A percentile compares a stretch with the other conserved stretches of the same genome.
phyloP scores from a whole-genome alignment of 1,140 invertebrate genomes.

The Magallana gigas region DNA sequence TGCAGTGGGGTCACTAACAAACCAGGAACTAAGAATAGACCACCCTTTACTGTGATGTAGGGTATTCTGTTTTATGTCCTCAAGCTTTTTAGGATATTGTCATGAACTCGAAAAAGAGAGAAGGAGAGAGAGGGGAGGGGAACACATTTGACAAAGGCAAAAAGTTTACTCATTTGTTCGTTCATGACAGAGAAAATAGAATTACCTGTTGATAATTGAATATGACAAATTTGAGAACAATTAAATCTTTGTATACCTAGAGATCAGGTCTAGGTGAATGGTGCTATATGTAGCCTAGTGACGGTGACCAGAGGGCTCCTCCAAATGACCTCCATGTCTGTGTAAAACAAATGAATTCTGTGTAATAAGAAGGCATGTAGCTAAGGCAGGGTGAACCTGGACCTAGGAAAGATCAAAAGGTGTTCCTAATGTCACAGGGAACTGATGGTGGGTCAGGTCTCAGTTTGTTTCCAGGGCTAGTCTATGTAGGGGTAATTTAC shows the following conservation, averaged over 20 bases:
- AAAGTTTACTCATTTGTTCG: neutral
- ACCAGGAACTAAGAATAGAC: constrained; percentile 19
- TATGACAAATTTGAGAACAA: neutral
- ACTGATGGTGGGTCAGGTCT: constrained; percentile 16
- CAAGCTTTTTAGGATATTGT: neutral
- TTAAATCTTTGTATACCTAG: neutral
- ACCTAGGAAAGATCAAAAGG: constrained; percentile 6
- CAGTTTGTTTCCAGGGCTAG: constrained; percentile 5
- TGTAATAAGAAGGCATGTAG: neutral
- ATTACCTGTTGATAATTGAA: constrained; percentile 13
- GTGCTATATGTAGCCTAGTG: neutral
- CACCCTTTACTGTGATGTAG: neutral
- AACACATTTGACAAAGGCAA: neutral
- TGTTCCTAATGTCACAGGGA: constrained; percentile 11
- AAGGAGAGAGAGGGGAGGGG: too few species aligned
- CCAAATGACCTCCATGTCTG: constrained; percentile 1
- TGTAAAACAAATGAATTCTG: constrained; percentile 20
- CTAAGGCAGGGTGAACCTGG: constrained; percentile 7
- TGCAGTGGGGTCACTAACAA: neutral
- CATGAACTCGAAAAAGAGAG: too few species aligned
- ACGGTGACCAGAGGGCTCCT: neutral
- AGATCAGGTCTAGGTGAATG: neutral
- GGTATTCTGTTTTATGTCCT: constrained; percentile 7
- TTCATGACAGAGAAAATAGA: neutral
- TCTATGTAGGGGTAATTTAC: neutral